Evolutionary conservation across 2,888 invertebrate genomes (phyloP), one percentile per base, ranked within the genome.

Genomic region (Hypercompe scribonia): DNA sequence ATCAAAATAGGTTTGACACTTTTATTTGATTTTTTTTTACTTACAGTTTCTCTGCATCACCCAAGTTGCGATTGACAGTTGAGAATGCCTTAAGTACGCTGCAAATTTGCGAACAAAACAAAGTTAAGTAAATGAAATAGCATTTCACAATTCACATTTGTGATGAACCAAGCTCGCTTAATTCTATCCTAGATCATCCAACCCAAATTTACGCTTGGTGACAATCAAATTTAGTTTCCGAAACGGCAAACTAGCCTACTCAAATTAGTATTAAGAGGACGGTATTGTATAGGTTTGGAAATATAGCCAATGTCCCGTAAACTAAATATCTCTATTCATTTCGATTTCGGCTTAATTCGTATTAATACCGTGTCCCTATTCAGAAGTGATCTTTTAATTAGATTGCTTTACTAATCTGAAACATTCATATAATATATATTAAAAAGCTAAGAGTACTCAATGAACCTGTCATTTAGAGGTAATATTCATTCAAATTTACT

Each of bases 311-410:
- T 64, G 72, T 50, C 68, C 68, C 68, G 68, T 36, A 63, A 72
- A 72, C 71, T 67, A 46, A 72, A 58, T 66, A 58, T 50, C 36
- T 68, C 72, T 66, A 66, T 73, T 73, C 69, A 73, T 65, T 69
- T 65, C 54, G 39, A 18, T 31, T 61, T 36, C 58, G 65, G 50
- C 54, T 73, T 50, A 68, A 73, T 73, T 65, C 28, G 54, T 68
- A 72, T 68, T 65, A 68, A 65, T 68, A 58, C 42, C 31, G 69
- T 61, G 61, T 69, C 61, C 68, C 71, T 66, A 68, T 63, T 72
- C 42, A 54, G 42, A 33, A 58, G 42, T 58, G 42, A 61, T 54
- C 66, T 11, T n/a, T 58, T n/a, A 54, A 39, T 65, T 39, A 36
- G 71, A 66, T 66, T 71, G 33, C 54, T 42, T 50, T 65, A 54